Conservation (phyloP, 2,113 vertebrate species). For the Phyllopteryx taeniolatus region DNA sequence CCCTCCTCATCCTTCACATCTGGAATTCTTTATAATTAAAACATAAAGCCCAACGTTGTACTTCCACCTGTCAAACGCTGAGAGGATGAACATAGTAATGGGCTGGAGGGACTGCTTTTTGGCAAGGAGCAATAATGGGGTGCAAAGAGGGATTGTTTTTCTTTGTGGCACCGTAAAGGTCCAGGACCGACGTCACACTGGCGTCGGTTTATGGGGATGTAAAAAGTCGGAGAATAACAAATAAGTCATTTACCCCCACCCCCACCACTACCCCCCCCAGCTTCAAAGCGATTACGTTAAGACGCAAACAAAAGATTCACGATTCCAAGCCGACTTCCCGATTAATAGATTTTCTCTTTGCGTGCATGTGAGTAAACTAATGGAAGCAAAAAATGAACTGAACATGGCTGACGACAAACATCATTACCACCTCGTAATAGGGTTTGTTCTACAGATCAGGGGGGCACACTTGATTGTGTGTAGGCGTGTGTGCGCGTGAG, state of each 20-base stretch:
- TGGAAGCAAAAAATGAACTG: conserved; percentile 70
- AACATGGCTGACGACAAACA: conserved; percentile 56
- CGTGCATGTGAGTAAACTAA: conserved; percentile 43
- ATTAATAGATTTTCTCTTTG: conserved; percentile 63
- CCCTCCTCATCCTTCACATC: conserved; percentile 83
- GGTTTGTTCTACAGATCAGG: conserved; percentile 71
- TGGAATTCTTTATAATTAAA: conserved; percentile 99
- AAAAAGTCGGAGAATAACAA: conserved; percentile 1
- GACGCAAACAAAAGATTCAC: conserved; percentile 57
- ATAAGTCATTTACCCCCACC: not conserved
- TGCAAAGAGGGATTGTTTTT: conserved; percentile 53
- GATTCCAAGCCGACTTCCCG: conserved; percentile 51
- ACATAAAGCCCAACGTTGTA: conserved; percentile 95
- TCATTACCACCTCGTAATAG: conserved; percentile 64
- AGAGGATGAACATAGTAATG: conserved; percentile 99
- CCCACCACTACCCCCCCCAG: not conserved
- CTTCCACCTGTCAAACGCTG: conserved; percentile 99
- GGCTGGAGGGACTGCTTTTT: conserved; percentile 66
- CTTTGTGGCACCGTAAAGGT: conserved; percentile 26
- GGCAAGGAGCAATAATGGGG: conserved; percentile 37
- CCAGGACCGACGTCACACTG: not conserved
- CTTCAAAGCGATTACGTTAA: conserved; percentile 41
- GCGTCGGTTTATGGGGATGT: not conserved
- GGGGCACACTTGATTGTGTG: conserved; percentile 55
- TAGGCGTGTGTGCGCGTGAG: conserved; percentile 16